phyloP scores from a whole-genome alignment of 1,140 invertebrate genomes.

The Monomorium pharaonis region DNA sequence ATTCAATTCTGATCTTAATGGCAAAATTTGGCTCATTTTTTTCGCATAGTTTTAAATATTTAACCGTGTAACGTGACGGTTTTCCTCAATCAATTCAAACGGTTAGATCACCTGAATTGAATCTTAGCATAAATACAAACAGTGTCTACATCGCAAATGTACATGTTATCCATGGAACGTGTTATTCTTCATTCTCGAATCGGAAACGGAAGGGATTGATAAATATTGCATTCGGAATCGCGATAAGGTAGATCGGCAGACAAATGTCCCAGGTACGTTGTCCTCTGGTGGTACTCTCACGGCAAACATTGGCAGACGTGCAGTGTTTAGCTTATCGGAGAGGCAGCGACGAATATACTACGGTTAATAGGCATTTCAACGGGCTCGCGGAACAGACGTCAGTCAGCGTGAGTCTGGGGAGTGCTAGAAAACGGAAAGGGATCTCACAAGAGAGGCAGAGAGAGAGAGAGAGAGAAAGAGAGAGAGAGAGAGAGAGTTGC shows the following conservation, averaged over 20 bases:
- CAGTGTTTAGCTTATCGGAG: conserved; percentile 22
- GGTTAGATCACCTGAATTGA: not conserved
- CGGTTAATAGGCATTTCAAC: conserved; percentile 29
- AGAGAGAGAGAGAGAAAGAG: too few species aligned
- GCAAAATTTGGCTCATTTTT: not conserved
- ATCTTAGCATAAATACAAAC: not conserved
- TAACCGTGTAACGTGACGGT: not conserved
- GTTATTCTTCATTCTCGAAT: not conserved
- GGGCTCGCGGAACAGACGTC: not conserved
- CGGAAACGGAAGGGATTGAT: not conserved
- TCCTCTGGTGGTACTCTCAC: conserved; percentile 22
- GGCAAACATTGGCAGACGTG: conserved; percentile 23
- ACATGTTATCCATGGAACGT: not conserved
- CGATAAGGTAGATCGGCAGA: not conserved
- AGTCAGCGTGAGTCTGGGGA: not conserved
- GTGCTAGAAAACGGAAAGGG: not conserved
- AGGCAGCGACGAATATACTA: not conserved
- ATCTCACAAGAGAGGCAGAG: too few species aligned
- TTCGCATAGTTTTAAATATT: not conserved
- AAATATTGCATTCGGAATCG: not conserved
- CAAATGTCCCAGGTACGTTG: not conserved
- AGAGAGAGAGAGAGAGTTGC: too few species aligned
- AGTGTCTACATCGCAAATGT: not conserved
- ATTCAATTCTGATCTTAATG: not conserved
- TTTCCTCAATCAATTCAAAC: not conserved